phyloP scores from a whole-genome alignment of 2,888 invertebrate genomes.

The Hemaris fuciformis region DNA sequence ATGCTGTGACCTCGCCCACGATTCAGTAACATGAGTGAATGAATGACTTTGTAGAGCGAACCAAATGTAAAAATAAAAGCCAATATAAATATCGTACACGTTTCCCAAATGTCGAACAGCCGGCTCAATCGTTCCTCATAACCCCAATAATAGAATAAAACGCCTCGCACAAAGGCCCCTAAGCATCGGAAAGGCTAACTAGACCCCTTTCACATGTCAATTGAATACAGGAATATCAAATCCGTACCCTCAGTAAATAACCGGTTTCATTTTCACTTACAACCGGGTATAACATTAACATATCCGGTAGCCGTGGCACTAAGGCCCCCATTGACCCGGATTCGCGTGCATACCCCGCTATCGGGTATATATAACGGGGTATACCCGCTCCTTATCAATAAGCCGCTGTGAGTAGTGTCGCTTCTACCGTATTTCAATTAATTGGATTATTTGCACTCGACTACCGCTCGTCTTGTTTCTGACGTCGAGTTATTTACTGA shows the following conservation, averaged over 20 bases:
- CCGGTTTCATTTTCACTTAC: slow-evolving; percentile 20
- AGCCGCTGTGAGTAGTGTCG: slow-evolving; percentile 14
- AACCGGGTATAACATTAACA: slow-evolving; percentile 18
- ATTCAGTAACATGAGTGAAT: too few species aligned
- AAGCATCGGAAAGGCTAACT: slow-evolving; percentile 8
- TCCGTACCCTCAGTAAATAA: slow-evolving; percentile 19
- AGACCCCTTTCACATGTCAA: slow-evolving; percentile 19
- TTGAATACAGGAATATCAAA: slow-evolving; percentile 16
- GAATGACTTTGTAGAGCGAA: too few species aligned
- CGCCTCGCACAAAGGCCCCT: background rate
- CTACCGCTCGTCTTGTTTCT: slow-evolving; percentile 5
- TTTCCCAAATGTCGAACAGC: background rate
- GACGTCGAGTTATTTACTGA: background rate
- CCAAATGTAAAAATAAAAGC: background rate
- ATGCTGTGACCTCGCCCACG: too few species aligned
- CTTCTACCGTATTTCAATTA: slow-evolving; percentile 28
- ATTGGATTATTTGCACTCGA: slow-evolving; percentile 21
- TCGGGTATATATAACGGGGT: background rate
- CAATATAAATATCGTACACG: background rate
- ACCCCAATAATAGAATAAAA: background rate
- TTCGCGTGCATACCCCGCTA: slow-evolving; percentile 12
- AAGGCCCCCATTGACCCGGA: slow-evolving; percentile 24
- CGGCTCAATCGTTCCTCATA: background rate
- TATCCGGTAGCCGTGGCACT: slow-evolving; percentile 16
- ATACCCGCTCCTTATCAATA: slow-evolving; percentile 22